phyloP scores from a whole-genome alignment of 2,888 invertebrate genomes.

The Ochlodes sylvanus region DNA sequence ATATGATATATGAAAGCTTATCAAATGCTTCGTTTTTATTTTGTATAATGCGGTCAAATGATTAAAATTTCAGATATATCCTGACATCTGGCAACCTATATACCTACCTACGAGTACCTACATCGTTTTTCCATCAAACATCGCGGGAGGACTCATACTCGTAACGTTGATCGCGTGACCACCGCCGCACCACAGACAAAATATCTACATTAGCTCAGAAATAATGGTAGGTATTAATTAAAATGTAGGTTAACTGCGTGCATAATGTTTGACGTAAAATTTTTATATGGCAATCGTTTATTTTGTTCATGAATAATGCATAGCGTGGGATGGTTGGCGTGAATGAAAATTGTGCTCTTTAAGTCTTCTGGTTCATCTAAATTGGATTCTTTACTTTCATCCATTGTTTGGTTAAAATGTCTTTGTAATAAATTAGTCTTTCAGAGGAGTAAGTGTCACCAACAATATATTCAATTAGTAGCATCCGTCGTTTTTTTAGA shows the following conservation, averaged over 20 bases:
- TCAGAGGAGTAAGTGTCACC: not conserved
- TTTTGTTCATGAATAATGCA: conserved; percentile 43
- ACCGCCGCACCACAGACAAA: conserved; percentile 30
- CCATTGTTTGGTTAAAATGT: conserved; percentile 33
- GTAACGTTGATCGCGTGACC: conserved; percentile 39
- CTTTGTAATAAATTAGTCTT: conserved; percentile 24
- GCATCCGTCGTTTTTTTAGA: not conserved
- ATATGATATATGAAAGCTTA: too few relatives aligned
- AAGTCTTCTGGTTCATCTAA: conserved; percentile 10
- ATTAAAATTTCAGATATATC: too few relatives aligned
- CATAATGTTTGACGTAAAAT: conserved; percentile 46
- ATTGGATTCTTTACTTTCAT: conserved; percentile 17
- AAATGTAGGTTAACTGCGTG: conserved; percentile 63
- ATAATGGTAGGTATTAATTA: conserved; percentile 54
- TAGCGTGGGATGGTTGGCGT: conserved; percentile 26
- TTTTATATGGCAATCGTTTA: conserved; percentile 39
- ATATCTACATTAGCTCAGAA: conserved; percentile 39
- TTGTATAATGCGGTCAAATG: too few relatives aligned
- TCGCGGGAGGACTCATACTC: not conserved
- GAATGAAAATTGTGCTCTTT: conserved; percentile 20
- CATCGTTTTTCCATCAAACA: not conserved
- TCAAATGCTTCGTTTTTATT: too few relatives aligned
- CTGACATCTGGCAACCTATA: not conserved
- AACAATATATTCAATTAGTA: too few relatives aligned
- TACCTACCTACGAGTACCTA: too few relatives aligned